Base-by-base conservation (phyloP, 2,888 invertebrate species). In the Diadromus collaris region DNA sequence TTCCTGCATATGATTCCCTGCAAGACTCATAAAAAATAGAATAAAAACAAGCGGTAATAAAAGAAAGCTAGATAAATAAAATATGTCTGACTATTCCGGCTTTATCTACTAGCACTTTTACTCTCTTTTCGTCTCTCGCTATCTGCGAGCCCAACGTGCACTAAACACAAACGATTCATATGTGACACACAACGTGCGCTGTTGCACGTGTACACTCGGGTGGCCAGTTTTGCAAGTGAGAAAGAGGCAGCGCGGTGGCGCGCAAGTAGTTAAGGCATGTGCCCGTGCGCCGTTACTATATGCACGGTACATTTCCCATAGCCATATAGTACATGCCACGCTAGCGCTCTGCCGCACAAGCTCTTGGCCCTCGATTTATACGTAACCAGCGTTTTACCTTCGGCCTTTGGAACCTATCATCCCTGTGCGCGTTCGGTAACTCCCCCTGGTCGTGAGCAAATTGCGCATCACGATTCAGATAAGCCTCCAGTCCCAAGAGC, bases 401-500 rank as follows among this genome's bases (percentile, higher is more conserved):
- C 63, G 44, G 65, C 69, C 72, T 65, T 69, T 63, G 69, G 69
- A 61, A 61, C 54, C 41, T 60, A 29, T 70, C 32, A 58, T 44
- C 70, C 70, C 24, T 24, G 51, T 51, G 46, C 56, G 41, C 56
- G 32, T 58, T 44, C 44, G 51, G 24, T 21, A 51, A 58, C 19
- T 13, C 41, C 27, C 38, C 46, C 68, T 46, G 38, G 64, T 51
- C 27, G 41, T 48, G 48, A 73, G 73, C 79, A 79, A 79, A 79
- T 79, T 79, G 73, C 76, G 65, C 72, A 69, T 79, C 70, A 69
- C 72, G 69, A 76, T 76, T 79, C 64, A 75, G 79, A 79, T 79
- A 79, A 79, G 79, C 79, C 74, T 61, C 65, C 54, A 74, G 67
- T 51, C 60, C 48, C 74, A 60, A 58, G 58, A 69, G 65, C 65